These are phyloP conservation scores for Mirza zaza DNA, from an alignment of 2,113 vertebrate genomes.

Conservation along the genomic window DNA sequence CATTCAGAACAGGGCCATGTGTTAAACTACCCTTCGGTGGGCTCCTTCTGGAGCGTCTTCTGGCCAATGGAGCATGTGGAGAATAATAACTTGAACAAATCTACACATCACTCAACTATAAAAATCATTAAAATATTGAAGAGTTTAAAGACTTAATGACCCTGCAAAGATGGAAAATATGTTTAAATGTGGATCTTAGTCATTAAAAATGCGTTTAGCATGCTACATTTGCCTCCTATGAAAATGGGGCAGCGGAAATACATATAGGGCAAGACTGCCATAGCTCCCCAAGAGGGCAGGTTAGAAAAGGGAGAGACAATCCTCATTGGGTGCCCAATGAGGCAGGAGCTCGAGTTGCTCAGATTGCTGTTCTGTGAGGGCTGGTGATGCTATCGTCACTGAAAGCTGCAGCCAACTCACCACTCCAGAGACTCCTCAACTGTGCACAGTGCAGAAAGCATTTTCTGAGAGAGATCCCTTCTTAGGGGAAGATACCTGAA, in stretches of 20 bases:
- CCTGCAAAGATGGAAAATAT: slow-evolving; percentile 43
- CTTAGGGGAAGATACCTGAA: not conserved
- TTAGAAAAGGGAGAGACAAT: not conserved
- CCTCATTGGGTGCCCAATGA: not conserved
- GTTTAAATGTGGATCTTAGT: slow-evolving; percentile 2
- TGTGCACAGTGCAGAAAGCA: not conserved
- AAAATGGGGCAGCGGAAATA: not conserved
- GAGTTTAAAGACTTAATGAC: slow-evolving; percentile 65
- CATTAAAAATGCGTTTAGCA: slow-evolving; percentile 66
- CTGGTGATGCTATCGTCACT: not conserved
- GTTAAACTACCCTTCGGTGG: not conserved
- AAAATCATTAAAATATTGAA: slow-evolving; percentile 40
- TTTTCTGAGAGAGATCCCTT: not conserved
- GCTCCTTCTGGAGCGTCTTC: not conserved
- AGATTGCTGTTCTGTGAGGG: not conserved
- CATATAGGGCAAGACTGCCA: not conserved
- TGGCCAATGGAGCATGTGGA: not conserved
- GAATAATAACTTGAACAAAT: not conserved
- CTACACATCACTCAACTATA: slow-evolving; percentile 26
- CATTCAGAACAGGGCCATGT: not conserved
- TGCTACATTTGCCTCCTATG: not conserved
- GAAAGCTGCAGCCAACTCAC: not conserved
- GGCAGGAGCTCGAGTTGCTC: not conserved
- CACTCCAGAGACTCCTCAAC: not conserved
- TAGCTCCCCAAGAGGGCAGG: not conserved